A percentile compares a stretch with the other conserved stretches of the same genome.
These are phyloP conservation scores for Aphelenchoides avenae DNA, from an alignment of 1,140 invertebrate species.

Conservation along the genomic window DNA sequence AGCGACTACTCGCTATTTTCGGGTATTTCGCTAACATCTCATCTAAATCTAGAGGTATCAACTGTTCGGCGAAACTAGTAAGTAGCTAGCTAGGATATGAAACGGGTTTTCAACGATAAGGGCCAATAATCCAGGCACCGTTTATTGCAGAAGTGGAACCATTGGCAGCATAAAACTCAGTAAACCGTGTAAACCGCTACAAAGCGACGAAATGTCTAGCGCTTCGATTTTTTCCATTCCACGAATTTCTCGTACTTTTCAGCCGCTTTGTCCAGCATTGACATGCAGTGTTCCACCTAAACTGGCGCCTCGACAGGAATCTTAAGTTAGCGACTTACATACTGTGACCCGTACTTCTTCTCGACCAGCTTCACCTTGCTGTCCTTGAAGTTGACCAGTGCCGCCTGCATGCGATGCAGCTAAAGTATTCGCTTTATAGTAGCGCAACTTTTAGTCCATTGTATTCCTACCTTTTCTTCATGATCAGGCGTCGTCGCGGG, in stretches of 20 bases:
- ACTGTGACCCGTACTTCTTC: conserved; percentile 16
- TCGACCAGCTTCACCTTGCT: conserved; percentile 20
- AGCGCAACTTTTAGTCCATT: neutral
- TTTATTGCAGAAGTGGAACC: no score
- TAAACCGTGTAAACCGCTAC: no score
- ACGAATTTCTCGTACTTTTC: conserved; percentile 4
- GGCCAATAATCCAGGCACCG: no score
- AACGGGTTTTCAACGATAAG: no score
- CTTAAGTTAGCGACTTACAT: conserved; percentile 10
- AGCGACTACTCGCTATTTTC: no score
- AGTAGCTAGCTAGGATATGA: no score
- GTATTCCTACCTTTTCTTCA: conserved; percentile 45
- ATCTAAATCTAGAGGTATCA: no score
- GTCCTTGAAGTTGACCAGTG: conserved; percentile 32
- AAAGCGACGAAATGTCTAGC: no score
- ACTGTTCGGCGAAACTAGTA: no score
- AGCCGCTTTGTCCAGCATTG: conserved; percentile 15
- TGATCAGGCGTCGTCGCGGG: conserved; percentile 39
- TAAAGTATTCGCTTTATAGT: conserved; percentile 16
- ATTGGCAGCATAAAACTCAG: no score
- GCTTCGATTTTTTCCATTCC: no score
- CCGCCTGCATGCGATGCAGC: conserved; percentile 40
- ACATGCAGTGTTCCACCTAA: conserved; percentile 26
- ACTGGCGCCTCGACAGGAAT: neutral
- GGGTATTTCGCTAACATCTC: no score